Evolutionary conservation across 2,797 vertebrate genomes (phyloP), one percentile per base, ranked within the genome.

Genomic region (Microctenopoma steveboyesi): DNA sequence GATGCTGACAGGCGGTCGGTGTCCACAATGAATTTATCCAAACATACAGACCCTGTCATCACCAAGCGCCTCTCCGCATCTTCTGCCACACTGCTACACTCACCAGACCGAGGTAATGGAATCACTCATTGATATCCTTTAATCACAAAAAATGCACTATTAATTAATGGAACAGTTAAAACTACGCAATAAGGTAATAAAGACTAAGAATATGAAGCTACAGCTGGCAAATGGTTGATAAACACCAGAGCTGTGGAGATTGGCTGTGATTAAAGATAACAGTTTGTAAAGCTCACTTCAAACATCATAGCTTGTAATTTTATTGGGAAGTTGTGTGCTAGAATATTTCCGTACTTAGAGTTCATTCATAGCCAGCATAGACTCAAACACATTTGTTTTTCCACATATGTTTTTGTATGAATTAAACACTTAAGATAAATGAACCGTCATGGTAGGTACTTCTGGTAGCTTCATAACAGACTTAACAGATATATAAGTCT

Each of bases 11-110:
- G 98, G 92, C 90, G 97, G 54, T 97, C 97, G 77, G 94, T 98
- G 91, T 99, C 98, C 91, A 99, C 98, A 74, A 95, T 98, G 94
- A 99, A 99, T 93, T 95, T 99, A 91, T 96, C 96, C 93, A 98
- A 97, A 94, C 96, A 97, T 86, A 89, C 94, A 81, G 97, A 98
- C 91, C 95, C 96, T 56, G 93, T 98, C 88, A 98, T 99, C 92
- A 98, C 94, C 93, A 99, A 99, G 94, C 95, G 98, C 88, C 95
- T 99, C 82, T 99, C 98, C 74, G 96, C 91, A 47, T 99, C 98
- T 86, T 99, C 97, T 77, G 97, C 97, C 90, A 98, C 97, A 81
- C 96, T 99, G 88, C 92, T 98, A 86, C 96, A 98, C 94, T 96
- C 97, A 89, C 95, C 96, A 92, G 97, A 99, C 93, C 93, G 96